phyloP scores from a whole-genome alignment of 1,140 invertebrate genomes.

The Mycetomoellerius zeteki region DNA sequence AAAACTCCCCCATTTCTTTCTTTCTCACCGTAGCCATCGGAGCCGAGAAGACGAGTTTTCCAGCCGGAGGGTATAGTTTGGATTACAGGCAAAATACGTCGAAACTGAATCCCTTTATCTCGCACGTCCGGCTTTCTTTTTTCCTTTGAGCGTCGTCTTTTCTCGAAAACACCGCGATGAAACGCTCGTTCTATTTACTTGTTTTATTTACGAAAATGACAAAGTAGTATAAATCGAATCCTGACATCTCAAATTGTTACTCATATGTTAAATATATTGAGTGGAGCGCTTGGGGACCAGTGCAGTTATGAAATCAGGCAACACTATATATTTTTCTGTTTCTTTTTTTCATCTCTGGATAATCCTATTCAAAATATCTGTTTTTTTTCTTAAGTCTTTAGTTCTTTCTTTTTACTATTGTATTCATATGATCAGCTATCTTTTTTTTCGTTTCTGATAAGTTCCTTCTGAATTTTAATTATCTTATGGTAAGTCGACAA shows the following conservation, averaged over 20 bases:
- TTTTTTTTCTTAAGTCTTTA: too few relatives aligned
- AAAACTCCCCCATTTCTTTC: conserved; percentile 55
- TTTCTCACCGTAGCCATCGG: neutral
- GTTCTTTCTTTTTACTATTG: too few relatives aligned
- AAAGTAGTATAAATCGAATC: neutral
- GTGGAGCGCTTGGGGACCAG: neutral
- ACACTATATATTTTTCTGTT: neutral
- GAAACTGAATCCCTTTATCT: conserved; percentile 82
- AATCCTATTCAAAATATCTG: neutral
- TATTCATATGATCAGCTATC: too few relatives aligned
- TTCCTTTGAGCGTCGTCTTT: conserved; percentile 7
- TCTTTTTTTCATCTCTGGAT: neutral
- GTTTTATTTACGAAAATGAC: conserved; percentile 1
- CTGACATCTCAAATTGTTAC: neutral
- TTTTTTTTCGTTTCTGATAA: too few relatives aligned
- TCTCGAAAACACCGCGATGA: neutral
- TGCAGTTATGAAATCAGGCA: neutral
- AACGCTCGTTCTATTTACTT: neutral
- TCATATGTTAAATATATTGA: neutral
- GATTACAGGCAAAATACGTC: conserved; percentile 84
- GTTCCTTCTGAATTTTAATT: too few relatives aligned
- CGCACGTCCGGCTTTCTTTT: conserved; percentile 74
- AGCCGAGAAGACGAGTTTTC: conserved; percentile 61
- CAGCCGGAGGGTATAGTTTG: conserved; percentile 70
- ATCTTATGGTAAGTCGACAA: neutral